Percentiles rank a stretch among this genome's conserved stretches.
phyloP scores from a whole-genome alignment of 1,140 invertebrate genomes.

The Lepidurus packardi region DNA sequence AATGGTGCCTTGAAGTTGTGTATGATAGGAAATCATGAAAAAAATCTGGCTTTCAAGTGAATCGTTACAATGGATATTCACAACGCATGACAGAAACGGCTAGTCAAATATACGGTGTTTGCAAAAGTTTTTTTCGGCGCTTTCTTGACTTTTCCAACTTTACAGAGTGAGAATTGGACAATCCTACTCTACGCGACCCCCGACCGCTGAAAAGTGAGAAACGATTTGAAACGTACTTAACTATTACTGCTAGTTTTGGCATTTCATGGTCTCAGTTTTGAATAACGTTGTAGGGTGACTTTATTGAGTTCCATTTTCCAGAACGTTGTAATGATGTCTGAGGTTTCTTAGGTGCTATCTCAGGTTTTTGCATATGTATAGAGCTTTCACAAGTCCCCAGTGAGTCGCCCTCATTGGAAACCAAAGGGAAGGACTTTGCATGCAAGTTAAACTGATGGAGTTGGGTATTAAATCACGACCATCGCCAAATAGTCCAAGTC shows the following conservation, averaged over 20 bases:
- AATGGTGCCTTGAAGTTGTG: constrained; percentile 13
- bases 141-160: neutral
- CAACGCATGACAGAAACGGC: neutral
- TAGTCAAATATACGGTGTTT: constrained; percentile 5
- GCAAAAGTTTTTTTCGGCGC: neutral
- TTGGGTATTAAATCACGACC: constrained; percentile 10
- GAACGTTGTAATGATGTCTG: neutral
- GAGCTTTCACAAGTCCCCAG: neutral
- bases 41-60: neutral
- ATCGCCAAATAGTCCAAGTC: neutral
- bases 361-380: constrained; percentile 8
- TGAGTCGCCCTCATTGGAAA: neutral
- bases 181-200: too few species aligned
- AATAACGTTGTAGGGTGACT: too few species aligned
- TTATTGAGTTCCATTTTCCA: neutral
- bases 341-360: neutral
- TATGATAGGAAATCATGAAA: neutral
- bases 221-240: too few species aligned
- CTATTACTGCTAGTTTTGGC: too few species aligned
- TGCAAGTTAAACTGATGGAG: neutral
- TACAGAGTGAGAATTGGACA: neutral
- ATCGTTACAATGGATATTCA: neutral
- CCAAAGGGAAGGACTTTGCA: neutral
- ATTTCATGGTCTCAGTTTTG: too few species aligned
- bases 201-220: too few species aligned